Evolutionary conservation across 2,797 vertebrate species (phyloP).

Genomic region (Sciurus vulgaris): DNA sequence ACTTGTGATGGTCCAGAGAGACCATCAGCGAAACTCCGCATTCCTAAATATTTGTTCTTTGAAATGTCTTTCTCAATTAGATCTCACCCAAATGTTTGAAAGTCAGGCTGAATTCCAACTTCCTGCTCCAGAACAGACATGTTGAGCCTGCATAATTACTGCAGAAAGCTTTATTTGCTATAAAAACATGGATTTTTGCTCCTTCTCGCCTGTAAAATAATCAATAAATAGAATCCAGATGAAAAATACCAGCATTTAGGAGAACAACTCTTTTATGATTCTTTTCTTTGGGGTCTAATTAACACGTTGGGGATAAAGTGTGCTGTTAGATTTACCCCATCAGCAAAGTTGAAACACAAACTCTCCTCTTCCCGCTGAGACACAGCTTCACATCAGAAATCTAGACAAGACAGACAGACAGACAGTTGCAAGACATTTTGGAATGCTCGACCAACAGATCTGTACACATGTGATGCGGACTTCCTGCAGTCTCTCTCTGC

Average conservation of each 20-base stretch:
- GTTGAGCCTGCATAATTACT: slow-evolving; percentile 79
- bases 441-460: slow-evolving; percentile 40
- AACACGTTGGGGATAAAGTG: slow-evolving; percentile 69
- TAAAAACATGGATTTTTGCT: slow-evolving; percentile 81
- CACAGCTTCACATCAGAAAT: neutral
- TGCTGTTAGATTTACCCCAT: slow-evolving; percentile 36
- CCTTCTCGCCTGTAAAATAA: slow-evolving; percentile 83
- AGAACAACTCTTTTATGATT: slow-evolving; percentile 78
- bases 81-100: slow-evolving; percentile 79
- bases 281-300: slow-evolving; percentile 79
- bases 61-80: slow-evolving; percentile 81
- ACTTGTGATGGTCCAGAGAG: neutral
- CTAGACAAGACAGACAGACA: slow-evolving; percentile 47
- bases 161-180: slow-evolving; percentile 63
- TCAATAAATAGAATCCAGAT: slow-evolving; percentile 83
- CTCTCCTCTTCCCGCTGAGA: neutral
- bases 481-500: neutral
- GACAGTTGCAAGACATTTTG: slow-evolving; percentile 42
- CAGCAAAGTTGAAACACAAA: slow-evolving; percentile 10
- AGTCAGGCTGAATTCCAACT: slow-evolving; percentile 79
- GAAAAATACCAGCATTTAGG: slow-evolving; percentile 82
- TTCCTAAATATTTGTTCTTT: slow-evolving; percentile 82
- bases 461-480: neutral
- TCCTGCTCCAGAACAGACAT: slow-evolving; percentile 76
- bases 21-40: neutral